Evolutionary conservation across 1,140 invertebrate genomes (phyloP).

Genomic region (Acromyrmex echinatior): DNA sequence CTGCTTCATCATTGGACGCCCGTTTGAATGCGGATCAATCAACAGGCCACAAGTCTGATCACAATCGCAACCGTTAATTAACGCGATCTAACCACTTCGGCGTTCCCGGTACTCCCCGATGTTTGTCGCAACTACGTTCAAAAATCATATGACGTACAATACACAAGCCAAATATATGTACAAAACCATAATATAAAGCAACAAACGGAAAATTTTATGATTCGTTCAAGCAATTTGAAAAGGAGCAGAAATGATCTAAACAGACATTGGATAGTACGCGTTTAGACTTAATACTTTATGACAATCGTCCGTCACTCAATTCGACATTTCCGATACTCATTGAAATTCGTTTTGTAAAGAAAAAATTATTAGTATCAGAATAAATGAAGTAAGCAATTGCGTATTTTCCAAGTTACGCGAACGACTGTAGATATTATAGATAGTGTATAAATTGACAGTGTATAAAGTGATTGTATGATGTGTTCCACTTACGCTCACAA

Average conservation of each 20-base stretch:
- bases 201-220: not conserved
- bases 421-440: too few species aligned
- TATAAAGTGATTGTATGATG: too few species aligned
- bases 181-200: not conserved
- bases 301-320: not conserved
- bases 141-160: not conserved
- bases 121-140: not conserved
- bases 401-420: too few species aligned
- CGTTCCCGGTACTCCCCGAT: not conserved
- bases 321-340: not conserved
- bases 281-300: not conserved
- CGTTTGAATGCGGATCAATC: conserved; percentile 9
- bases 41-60: conserved; percentile 1
- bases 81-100: not conserved
- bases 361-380: too few species aligned
- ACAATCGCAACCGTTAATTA: conserved; percentile 20
- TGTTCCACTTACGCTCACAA: too few species aligned
- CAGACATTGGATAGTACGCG: not conserved
- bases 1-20: not conserved
- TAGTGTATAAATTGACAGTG: too few species aligned
- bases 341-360: not conserved
- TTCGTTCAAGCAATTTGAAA: not conserved
- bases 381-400: too few species aligned
- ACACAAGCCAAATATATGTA: not conserved
- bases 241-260: not conserved